A percentile compares a stretch with the other conserved stretches of the same genome.
phyloP scores from a whole-genome alignment of 2,113 vertebrate species.

The Cnemophilus loriae region DNA sequence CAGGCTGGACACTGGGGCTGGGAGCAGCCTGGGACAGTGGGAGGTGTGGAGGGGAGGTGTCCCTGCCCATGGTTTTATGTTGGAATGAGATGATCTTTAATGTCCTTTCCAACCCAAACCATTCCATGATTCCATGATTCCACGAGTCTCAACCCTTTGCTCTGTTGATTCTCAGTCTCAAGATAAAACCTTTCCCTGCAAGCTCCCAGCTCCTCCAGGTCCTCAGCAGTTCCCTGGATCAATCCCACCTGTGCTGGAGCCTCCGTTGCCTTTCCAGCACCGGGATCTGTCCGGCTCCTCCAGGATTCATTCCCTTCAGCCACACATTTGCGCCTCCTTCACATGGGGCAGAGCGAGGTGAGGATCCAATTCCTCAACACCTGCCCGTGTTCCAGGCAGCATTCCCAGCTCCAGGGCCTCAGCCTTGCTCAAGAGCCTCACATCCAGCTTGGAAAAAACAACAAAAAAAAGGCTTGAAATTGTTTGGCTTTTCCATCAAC shows the following conservation, averaged over 20 bases:
- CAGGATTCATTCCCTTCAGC: not conserved
- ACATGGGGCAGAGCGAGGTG: not conserved
- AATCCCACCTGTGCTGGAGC: not conserved
- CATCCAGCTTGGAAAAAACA: not conserved
- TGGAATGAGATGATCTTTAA: fast-evolving
- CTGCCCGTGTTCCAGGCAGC: not conserved
- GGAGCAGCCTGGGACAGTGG: not conserved
- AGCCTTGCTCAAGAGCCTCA: not conserved
- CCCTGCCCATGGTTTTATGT: not conserved
- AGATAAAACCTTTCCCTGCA: not conserved
- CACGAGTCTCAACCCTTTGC: not conserved
- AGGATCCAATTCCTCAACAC: not conserved
- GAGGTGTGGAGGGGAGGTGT: not conserved
- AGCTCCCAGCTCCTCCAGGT: not conserved
- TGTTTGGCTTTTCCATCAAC: conserved; percentile 33
- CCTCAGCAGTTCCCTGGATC: not conserved
- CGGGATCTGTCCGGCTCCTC: fast-evolving
- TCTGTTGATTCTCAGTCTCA: not conserved
- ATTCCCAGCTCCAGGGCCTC: not conserved
- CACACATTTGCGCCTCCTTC: not conserved
- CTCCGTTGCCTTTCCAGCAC: not conserved
- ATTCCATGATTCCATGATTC: not conserved
- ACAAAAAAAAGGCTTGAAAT: not conserved
- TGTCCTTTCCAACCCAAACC: not conserved
- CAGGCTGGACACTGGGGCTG: not conserved